These are phyloP conservation scores for Hycleus phaleratus DNA, from an alignment of 1,140 invertebrate genomes.

Conservation along the genomic window DNA sequence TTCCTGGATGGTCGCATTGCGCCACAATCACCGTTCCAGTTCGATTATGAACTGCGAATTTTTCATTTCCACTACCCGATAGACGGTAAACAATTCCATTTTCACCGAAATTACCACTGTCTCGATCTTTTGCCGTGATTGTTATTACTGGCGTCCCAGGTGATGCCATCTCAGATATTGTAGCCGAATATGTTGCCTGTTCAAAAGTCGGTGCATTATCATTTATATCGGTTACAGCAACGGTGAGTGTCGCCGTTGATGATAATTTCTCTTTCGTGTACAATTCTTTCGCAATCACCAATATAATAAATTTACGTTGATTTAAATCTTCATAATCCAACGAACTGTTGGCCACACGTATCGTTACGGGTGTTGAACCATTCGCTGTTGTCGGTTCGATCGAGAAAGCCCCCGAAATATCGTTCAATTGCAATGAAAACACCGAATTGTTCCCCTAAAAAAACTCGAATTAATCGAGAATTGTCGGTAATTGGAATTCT, in stretches of 20 bases:
- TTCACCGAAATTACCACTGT: conserved; percentile 64
- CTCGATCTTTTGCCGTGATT: conserved; percentile 74
- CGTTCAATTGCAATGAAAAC: conserved; percentile 67
- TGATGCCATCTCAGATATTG: conserved; percentile 63
- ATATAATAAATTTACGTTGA: conserved; percentile 81
- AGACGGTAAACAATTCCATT: conserved; percentile 78
- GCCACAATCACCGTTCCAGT: conserved; percentile 78
- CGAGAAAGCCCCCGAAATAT: conserved; percentile 72
- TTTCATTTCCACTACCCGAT: conserved; percentile 73
- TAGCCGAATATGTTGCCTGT: conserved; percentile 62
- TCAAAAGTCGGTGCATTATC: conserved; percentile 81
- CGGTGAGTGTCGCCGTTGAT: conserved; percentile 79
- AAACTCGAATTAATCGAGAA: background rate
- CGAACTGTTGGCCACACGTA: conserved; percentile 69
- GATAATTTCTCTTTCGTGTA: conserved; percentile 66
- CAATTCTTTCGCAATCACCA: conserved; percentile 77
- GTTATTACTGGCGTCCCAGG: conserved; percentile 63
- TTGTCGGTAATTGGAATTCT: conserved; percentile 29
- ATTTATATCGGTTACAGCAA: conserved; percentile 80
- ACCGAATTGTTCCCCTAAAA: conserved; percentile 69
- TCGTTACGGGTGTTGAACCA: conserved; percentile 72
- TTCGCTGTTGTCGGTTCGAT: conserved; percentile 72
- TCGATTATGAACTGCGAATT: conserved; percentile 71
- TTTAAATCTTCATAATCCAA: conserved; percentile 89
- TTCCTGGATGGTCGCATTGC: conserved; percentile 58